Base-by-base conservation (phyloP, 64 coral and sea anemone species). In the Orbicella faveolata region DNA sequence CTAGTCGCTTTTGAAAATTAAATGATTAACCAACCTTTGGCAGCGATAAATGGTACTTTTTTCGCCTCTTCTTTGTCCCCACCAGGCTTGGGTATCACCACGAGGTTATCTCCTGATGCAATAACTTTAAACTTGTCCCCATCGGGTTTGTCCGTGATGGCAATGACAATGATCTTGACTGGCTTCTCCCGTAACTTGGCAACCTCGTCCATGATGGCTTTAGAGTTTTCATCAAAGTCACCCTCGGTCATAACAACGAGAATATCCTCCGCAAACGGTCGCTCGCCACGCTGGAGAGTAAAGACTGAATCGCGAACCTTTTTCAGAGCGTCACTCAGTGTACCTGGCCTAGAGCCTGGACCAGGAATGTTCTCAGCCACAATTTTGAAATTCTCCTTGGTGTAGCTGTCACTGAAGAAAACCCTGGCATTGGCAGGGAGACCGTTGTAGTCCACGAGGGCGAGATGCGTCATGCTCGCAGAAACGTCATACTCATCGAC, bases 381-480 rank as follows among this genome's bases (percentile, higher is more conserved):
- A 33, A 1, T 90, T 83, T 87, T 80, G 36, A 96, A 96, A 13
- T 74, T 75, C 2, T 63, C 52, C 54, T 87, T 96, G 16, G 55
- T 85, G 41, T 93, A 96, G n/a, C 63, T 69, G 2, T 81, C 75
- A 18, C 77, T 87, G 54, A 96, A 96, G 20, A 76, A 74, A 16
- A 90, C 87, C 10, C 76, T 84, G 15, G 67, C 61, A 13, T 79
- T 87, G 20, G 92, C 92, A 36, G 83, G 69, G 26, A 73, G 61
- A 15, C 91, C 93, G 79, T 90, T 98, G 83, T 98, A 98, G 36
- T 98, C 96, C 17, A 98, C 88, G 59, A 98, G 61, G 33, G 90
- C 90, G 39, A 98, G 69, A 14, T 73, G 90, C 0, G 91, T 81
- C 67, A 90, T 87, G 9, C n/a, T 79, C 9, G 41, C 65, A 41